Evolutionary conservation across 2,888 invertebrate genomes (phyloP), one percentile per base, ranked within the genome.

Genomic region (Hetaerina titia): DNA sequence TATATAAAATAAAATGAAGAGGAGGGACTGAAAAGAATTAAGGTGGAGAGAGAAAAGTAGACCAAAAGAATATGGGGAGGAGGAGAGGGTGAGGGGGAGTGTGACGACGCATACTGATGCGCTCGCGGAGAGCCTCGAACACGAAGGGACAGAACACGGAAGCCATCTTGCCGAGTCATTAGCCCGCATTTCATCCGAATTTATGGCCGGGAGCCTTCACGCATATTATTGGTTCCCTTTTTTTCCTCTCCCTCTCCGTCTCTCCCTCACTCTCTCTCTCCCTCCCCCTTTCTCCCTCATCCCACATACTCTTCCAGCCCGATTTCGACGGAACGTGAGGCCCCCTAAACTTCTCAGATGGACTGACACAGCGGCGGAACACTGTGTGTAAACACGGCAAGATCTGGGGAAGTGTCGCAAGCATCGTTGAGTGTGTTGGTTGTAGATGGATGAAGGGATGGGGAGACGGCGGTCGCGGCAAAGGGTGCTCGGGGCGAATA

Each of bases 131-230:
- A 89, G 89, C 57, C 8, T 57, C 57, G 89, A 89, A 45, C 57
- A 58, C 31, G 64, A 56, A 45, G 69, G 69, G 56, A 17, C 89
- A 22, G 92, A 92, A 92, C 92, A 69, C 92, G 92, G 92, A 92
- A 92, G 92, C 92, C 92, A 64, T 92, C 69, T 92, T 92, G 92
- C 92, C 92, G 56, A 69, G 92, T 92, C 92, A 92, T 92, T 92
- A 92, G 92, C 69, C 64, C 31, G 56, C 92, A 92, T 92, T 56
- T 92, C 92, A 92, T 92, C 92, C 92, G 92, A 92, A 92, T 92
- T 92, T 92, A 92, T 56, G 92, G 56, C 56, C 92, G 92, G 92
- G 56, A 45, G 69, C 69, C 92, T 74, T 92, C 92, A 92, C 92
- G 92, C 92, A 74, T 74, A 92, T 92, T 92, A 92, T 92, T 92